phyloP scores from a whole-genome alignment of 2,888 invertebrate genomes.

The Gerosis bhagava region DNA sequence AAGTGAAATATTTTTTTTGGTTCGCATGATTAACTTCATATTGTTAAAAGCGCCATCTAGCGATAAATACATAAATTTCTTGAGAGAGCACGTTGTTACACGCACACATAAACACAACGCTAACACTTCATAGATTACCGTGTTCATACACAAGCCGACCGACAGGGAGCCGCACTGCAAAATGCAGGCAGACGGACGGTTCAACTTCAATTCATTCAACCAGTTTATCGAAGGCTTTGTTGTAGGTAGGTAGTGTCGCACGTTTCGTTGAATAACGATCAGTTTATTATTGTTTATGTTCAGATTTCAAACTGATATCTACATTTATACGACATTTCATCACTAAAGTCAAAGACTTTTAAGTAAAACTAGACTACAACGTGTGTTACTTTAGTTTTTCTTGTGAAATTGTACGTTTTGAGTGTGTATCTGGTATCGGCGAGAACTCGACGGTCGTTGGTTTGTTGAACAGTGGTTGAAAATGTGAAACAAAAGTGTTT shows the following conservation, averaged over 20 bases:
- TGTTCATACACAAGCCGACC: too few relatives aligned
- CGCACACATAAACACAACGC: too few relatives aligned
- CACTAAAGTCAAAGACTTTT: constrained; percentile 50
- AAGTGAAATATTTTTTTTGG: too few relatives aligned
- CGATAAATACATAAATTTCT: too few relatives aligned
- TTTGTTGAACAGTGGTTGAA: constrained; percentile 68
- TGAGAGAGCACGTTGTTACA: too few relatives aligned
- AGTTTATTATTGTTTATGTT: constrained; percentile 74
- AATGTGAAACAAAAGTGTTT: constrained; percentile 72
- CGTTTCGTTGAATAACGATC: constrained; percentile 54
- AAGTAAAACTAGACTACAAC: constrained; percentile 35
- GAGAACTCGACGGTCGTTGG: constrained; percentile 55
- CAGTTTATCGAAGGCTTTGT: constrained; percentile 66
- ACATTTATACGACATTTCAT: constrained; percentile 40
- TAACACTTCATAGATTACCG: too few relatives aligned
- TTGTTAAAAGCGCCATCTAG: too few relatives aligned
- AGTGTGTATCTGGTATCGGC: constrained; percentile 73
- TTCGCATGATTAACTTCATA: too few relatives aligned
- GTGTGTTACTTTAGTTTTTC: constrained; percentile 47
- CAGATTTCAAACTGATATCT: constrained; percentile 50
- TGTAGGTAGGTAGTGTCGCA: constrained; percentile 51
- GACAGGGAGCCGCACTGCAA: too few relatives aligned
- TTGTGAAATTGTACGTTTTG: constrained; percentile 66
- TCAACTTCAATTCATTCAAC: constrained; percentile 39
- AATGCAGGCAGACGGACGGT: constrained; percentile 10